Evolutionary conservation across 2,113 vertebrate species (phyloP), one percentile per base, ranked within the genome.

Genomic region (Ifrita kowaldi): DNA sequence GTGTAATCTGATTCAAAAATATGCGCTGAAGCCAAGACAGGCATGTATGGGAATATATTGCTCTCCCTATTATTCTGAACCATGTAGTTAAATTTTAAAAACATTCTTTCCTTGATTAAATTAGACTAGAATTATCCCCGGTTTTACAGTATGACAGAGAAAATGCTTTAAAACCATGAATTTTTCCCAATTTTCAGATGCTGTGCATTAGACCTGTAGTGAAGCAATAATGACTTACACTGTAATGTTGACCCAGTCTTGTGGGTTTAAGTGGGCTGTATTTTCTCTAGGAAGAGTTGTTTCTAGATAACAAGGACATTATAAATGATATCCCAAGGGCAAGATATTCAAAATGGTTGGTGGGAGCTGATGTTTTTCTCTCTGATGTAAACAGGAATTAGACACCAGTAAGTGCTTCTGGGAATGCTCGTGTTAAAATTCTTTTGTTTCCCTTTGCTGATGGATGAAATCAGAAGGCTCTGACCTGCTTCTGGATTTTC

Each of bases 301-400:
- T 96, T 93, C 90, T 95, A 94, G 92, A 95, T 89, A 94, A 94
- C 83, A 88, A 92, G 85, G 74, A 81, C 93, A 81, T 94, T 93
- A 95, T 88, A 89, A 94, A 94, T 90, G 26, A 81, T 94, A 94
- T 95, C 96, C 90, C 91, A 92, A 86, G 95, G 95, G 90, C 71
- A 86, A 86, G 85, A 90, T 96, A 93, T 90, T 94, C 67, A 64
- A 84, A 97, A 94, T 84, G 76, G 52, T 59, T 74, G 76, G 64
- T 94, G 52, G 71, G 68, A 92, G 60, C 47, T 88, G 75, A 77
- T 93, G 52, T 83, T 94, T 92, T 96, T 85, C 74, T 80, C 87
- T 77, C 82, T 74, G 90, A 92, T 92, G 79, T 90, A 93, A 97
- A 78, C 88, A 91, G 85, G 90, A 95, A 70, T 93, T 94, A 95